Base-by-base conservation (phyloP, 2,888 invertebrate species). In the Drosophila neonasuta region DNA sequence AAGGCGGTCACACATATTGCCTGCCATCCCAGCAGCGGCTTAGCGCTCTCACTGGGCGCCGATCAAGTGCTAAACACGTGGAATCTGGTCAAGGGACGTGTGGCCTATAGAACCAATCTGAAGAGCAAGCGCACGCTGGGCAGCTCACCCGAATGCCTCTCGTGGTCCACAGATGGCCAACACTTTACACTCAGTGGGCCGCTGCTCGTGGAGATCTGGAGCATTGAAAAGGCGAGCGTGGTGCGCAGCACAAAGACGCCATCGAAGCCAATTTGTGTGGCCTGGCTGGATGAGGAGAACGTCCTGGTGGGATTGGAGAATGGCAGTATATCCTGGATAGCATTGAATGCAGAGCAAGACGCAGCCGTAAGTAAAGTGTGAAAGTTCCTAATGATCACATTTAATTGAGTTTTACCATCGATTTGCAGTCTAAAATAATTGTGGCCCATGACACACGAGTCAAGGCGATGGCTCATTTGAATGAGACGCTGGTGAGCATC, bases 51-150 rank as follows among this genome's bases (percentile, higher is more conserved):
- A 10, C 93, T 97, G 41, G 97, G 97, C 13, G 94, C 93, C 51
- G 98, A 99, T 90, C 94, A 94, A 78, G 95, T 95, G 5, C 90
- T 99, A 48, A 92, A 95, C 83, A 98, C 98, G 3, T 99, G 99
- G 99, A 98, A 99, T 92, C 92, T 99, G 69, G 92, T 98, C 1
- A 97, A 97, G 90, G 98, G 98, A 0, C 93, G 97, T 67, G 94
- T 95, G 79, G 98, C 97, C 0, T 98, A 96, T 89, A 95, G 95
- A 1, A 96, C 96, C n/a, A 97, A 97, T 90, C 92, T 98, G 34
- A 94, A 94, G 70, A 94, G 93, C 86, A 95, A 94, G 91, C 92
- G 92, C 68, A 69, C 89, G 76, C 88, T 91, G 63, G 92, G 89
- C 2, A 57, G 62, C 2, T 32, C 63, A 3, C 88, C 90, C 2